Evolutionary conservation across 2,888 invertebrate genomes (phyloP), one percentile per base, ranked within the genome.

Genomic region (Anoncus sp.): DNA sequence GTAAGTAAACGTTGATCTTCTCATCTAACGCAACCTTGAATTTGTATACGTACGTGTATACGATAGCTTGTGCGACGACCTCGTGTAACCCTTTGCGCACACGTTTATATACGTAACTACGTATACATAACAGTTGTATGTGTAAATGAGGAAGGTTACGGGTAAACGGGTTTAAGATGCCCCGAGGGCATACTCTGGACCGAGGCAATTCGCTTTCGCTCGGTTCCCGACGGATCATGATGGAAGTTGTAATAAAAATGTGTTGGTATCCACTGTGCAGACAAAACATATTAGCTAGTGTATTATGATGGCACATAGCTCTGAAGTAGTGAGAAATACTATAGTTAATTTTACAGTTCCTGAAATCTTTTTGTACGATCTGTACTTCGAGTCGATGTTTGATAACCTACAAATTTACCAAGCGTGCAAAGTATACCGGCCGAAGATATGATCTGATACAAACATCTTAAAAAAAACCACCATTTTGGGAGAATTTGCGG

Each of bases 161-260:
- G 81, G 82, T 78, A 82, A 88, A 87, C 87, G 85, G 84, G 87
- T 88, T 88, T 88, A 81, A 82, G 80, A 81, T 80, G 82, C 82
- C 75, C 59, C 80, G 82, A 81, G 82, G 80, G 73, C 81, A 51
- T 60, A 45, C 57, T 59, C 62, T 66, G 74, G 70, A 66, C 71
- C 71, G 67, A 82, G 81, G 80, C 70, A 72, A 84, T 84, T 81
- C 83, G 79, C 86, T 84, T 84, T 85, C 83, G 82, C 86, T 87
- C 83, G 80, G 84, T 83, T 82, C 73, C 66, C 63, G 70, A 65
- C 75, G 49, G 74, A 67, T 69, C 62, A 51, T 40, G 51, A 51
- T 57, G 16, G 16, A 53, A 45, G 22, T 12, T 43, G 20, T 12
- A 31, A 47, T 57, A 27, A 43, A 55, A 35, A 22, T 18, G n/a